Conservation (phyloP, 1,140 invertebrate genomes). For the Carposina sasakii region DNA sequence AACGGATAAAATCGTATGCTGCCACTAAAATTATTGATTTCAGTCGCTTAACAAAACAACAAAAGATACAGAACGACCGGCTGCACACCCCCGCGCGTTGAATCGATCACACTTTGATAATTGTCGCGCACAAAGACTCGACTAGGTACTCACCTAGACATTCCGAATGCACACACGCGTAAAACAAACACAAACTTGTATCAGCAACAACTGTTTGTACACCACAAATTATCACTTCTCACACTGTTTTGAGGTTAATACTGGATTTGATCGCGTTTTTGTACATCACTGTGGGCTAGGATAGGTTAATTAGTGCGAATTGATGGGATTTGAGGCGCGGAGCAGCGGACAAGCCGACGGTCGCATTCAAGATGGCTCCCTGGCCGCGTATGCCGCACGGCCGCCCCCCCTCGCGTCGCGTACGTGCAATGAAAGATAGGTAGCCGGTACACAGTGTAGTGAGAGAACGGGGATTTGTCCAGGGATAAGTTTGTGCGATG, state of each 20-base stretch:
- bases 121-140: constrained; percentile 68
- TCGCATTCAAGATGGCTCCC: constrained; percentile 67
- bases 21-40: constrained; percentile 71
- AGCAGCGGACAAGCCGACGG: constrained; percentile 64
- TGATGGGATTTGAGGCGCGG: constrained; percentile 53
- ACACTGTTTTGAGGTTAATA: constrained; percentile 37
- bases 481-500: constrained; percentile 43
- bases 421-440: constrained; percentile 72
- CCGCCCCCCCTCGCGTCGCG: constrained; percentile 50
- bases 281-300: too few relatives aligned
- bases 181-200: constrained; percentile 54
- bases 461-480: constrained; percentile 36
- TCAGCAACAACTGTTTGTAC: constrained; percentile 42
- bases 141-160: constrained; percentile 63
- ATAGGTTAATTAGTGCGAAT: constrained; percentile 66
- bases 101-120: constrained; percentile 69
- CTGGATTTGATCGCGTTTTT: constrained; percentile 48
- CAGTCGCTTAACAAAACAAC: constrained; percentile 67
- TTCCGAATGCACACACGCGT: constrained; percentile 53
- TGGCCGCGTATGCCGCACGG: constrained; percentile 60
- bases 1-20: too few relatives aligned
- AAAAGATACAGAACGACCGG: constrained; percentile 68
- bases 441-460: constrained; percentile 43
- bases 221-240: too few relatives aligned
- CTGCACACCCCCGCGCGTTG: constrained; percentile 59